Base-by-base conservation (phyloP, 2,113 vertebrate genomes). In the Crypturellus undulatus region DNA sequence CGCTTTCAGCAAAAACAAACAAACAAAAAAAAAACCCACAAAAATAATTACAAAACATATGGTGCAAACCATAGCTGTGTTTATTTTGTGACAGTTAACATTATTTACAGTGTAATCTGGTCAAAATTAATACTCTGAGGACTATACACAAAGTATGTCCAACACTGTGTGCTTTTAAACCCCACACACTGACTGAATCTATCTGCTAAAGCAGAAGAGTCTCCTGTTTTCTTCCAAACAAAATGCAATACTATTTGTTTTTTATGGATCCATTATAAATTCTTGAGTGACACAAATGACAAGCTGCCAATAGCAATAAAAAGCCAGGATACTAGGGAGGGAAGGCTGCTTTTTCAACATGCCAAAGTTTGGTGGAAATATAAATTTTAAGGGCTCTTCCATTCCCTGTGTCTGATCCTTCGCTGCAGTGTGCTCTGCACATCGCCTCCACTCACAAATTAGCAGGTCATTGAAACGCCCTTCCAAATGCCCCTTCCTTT, bases 71-170 rank as follows among this genome's bases (percentile, higher is more conserved):
- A 93, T 12, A 32, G 92, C 49, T 93, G 52, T 94, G 78, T 96
- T 98, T 97, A 96, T 96, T 97, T 98, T 97, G 87, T 97, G 93
- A 96, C 79, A 95, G 92, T 94, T 93, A 97, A 97, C 73, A 86
- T 97, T 96, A 96, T 97, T 97, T 97, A 97, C 87, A 88, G 88
- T 95, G 78, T 95, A 97, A 97, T 86, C 49, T 67, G 90, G 90
- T 98, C 96, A 97, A 93, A 98, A 97, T 92, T 96, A 97, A 96
- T 97, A 95, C 85, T 97, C 52, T 65, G 89, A 91, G 86, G 62
- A 89, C 79, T 90, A 84, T 30, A 79, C 49, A 97, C 14, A 97
- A 93, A 82, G 83, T 45, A 93, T 12, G 19, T 65, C 67, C 80
- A 96, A 83, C 83, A 87, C n/a, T 89, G 43, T 91, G 76, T 87